A percentile compares a stretch with the other conserved stretches of the same genome.
Conservation (phyloP, 2,888 invertebrate genomes). For the Andricus quercusramuli region DNA sequence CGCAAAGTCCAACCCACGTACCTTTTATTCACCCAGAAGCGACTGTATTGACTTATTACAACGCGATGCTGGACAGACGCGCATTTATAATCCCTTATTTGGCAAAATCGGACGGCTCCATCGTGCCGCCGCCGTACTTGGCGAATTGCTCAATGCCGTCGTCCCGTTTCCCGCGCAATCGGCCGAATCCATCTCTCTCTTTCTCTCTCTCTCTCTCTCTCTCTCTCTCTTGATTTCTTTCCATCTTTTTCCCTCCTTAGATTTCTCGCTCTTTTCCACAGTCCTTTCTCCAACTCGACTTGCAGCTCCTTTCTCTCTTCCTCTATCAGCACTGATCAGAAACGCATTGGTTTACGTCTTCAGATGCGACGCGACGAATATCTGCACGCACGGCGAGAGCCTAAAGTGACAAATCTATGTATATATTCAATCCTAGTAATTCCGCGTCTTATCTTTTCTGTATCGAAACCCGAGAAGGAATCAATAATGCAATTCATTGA, state of each 20-base stretch:
- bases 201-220: slow-evolving; percentile 44
- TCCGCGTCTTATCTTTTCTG: not conserved
- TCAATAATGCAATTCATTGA: slow-evolving; percentile 23
- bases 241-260: slow-evolving; percentile 40
- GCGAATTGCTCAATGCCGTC: slow-evolving; percentile 72
- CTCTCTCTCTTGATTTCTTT: slow-evolving; percentile 32
- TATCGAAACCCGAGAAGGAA: slow-evolving; percentile 9
- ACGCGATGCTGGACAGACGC: slow-evolving; percentile 63
- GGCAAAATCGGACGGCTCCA: slow-evolving; percentile 75
- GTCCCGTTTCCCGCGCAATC: slow-evolving; percentile 53
- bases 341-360: slow-evolving; percentile 17
- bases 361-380: slow-evolving; percentile 15
- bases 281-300: slow-evolving; percentile 21
- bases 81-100: slow-evolving; percentile 74
- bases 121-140: slow-evolving; percentile 70
- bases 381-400: slow-evolving; percentile 9
- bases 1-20: slow-evolving; percentile 16
- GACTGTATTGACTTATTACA: slow-evolving; percentile 73
- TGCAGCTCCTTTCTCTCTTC: not conserved
- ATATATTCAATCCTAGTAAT: slow-evolving; percentile 21
- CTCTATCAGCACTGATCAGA: slow-evolving; percentile 12
- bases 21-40: slow-evolving; percentile 52
- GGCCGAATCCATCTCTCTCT: slow-evolving; percentile 47
- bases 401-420: slow-evolving; percentile 33
- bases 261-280: slow-evolving; percentile 23